Evolutionary conservation across 2,888 invertebrate species (phyloP).

Genomic region (Cylindroiulus punctatus): DNA sequence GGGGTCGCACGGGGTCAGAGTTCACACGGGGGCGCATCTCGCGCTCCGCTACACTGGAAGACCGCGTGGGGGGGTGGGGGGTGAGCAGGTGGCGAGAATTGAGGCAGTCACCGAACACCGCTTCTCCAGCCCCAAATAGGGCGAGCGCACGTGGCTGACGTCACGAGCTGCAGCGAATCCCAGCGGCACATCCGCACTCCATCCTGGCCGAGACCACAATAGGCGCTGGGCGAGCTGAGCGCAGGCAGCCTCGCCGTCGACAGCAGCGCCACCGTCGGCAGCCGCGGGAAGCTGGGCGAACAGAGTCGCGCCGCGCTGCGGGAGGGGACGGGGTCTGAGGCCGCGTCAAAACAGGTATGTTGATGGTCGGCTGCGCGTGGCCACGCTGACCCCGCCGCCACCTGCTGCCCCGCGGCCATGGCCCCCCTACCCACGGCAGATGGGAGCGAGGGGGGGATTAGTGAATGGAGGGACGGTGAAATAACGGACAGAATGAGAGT

Average conservation of each 20-base stretch:
- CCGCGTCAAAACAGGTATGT: neutral
- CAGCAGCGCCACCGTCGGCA: neutral
- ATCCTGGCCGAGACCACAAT: neutral
- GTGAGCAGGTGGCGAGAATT: neutral
- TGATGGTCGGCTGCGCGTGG: neutral
- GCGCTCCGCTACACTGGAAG: neutral
- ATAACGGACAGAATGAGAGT: too few species aligned
- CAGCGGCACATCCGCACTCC: neutral
- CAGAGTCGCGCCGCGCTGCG: neutral
- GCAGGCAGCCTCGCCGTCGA: neutral
- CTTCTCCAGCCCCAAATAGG: conserved; percentile 3
- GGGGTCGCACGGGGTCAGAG: neutral
- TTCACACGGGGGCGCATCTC: neutral
- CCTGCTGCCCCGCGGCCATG: neutral
- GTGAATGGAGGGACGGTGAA: neutral
- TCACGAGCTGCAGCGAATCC: neutral
- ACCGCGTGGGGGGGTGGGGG: neutral
- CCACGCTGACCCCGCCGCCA: neutral
- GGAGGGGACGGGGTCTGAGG: neutral
- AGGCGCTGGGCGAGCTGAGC: neutral
- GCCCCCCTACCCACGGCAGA: neutral
- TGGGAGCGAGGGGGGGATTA: neutral
- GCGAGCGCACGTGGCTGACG: neutral
- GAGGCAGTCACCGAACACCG: neutral
- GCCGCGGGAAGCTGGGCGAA: neutral